Evolutionary conservation across 2,797 vertebrate species (phyloP).

Genomic region (Sternotherus odoratus): DNA sequence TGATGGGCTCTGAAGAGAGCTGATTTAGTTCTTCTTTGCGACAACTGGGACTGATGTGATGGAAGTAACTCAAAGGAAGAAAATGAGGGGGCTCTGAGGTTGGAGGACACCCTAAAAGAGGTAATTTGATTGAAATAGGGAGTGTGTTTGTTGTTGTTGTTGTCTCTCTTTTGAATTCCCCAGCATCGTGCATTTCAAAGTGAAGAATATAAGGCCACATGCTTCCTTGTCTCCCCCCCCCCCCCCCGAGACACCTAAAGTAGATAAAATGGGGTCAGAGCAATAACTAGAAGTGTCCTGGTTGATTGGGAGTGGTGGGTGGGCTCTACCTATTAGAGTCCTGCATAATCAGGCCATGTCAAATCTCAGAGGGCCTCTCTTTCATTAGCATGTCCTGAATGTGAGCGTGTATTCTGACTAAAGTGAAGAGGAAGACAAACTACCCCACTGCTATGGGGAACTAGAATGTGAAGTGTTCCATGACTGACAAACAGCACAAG

Average conservation of each 20-base stretch:
- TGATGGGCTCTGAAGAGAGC: not conserved
- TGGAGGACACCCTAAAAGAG: not conserved
- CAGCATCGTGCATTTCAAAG: not conserved
- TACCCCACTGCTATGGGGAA: slow-evolving; percentile 58
- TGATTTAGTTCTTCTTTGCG: not conserved
- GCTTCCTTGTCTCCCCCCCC: not conserved
- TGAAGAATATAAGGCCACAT: not conserved
- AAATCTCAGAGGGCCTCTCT: slow-evolving; percentile 3
- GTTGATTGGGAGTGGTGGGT: slow-evolving; percentile 8
- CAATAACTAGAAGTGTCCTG: slow-evolving; percentile 41
- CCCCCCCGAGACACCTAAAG: not conserved
- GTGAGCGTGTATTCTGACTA: not conserved
- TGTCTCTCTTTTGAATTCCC: not conserved
- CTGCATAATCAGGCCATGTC: slow-evolving; percentile 13
- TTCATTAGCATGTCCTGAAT: not conserved
- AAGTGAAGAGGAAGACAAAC: slow-evolving; percentile 43
- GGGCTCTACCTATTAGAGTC: not conserved
- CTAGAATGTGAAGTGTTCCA: slow-evolving; percentile 58
- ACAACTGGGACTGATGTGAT: not conserved
- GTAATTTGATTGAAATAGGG: not conserved
- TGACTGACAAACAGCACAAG: slow-evolving; percentile 58
- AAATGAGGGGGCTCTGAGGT: not conserved
- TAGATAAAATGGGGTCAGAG: not conserved
- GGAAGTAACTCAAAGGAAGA: not conserved
- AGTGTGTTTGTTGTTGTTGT: not conserved